phyloP scores from a whole-genome alignment of 1,140 invertebrate species.

The Calephelis nemesis region DNA sequence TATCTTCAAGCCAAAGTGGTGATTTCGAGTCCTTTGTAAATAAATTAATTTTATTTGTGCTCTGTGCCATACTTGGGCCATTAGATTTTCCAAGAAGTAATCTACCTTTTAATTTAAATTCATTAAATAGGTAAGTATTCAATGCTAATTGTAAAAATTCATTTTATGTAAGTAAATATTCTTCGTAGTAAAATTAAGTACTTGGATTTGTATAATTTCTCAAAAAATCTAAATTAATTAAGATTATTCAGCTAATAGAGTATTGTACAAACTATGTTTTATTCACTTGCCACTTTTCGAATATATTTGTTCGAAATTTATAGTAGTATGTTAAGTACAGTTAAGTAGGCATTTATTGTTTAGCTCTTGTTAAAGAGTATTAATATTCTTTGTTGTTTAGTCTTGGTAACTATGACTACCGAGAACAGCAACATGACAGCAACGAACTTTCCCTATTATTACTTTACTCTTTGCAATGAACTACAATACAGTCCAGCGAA shows the following conservation, averaged over 20 bases:
- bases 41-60: constrained; percentile 49
- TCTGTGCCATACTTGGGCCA: constrained; percentile 61
- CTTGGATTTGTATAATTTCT: constrained; percentile 3
- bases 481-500: no score
- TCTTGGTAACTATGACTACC: constrained; percentile 48
- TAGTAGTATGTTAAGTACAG: constrained; percentile 23
- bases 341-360: constrained; percentile 68
- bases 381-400: constrained; percentile 76
- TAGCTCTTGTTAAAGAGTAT: no score
- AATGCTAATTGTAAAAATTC: background rate
- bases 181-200: background rate
- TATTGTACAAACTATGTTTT: constrained; percentile 5
- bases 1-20: constrained; percentile 68
- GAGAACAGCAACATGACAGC: no score
- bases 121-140: no score
- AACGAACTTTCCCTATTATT: no score
- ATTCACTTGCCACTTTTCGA: constrained; percentile 69
- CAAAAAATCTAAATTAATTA: background rate
- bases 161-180: background rate
- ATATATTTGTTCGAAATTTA: constrained; percentile 32
- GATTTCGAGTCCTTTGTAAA: constrained; percentile 45
- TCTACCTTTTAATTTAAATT: background rate
- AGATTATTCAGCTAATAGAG: no score
- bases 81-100: constrained; percentile 29
- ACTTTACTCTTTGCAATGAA: no score